These are phyloP conservation scores for Morbakka virulenta DNA, from an alignment of 30 jellyfish, hydroid and myxozoan species.

Conservation along the genomic window DNA sequence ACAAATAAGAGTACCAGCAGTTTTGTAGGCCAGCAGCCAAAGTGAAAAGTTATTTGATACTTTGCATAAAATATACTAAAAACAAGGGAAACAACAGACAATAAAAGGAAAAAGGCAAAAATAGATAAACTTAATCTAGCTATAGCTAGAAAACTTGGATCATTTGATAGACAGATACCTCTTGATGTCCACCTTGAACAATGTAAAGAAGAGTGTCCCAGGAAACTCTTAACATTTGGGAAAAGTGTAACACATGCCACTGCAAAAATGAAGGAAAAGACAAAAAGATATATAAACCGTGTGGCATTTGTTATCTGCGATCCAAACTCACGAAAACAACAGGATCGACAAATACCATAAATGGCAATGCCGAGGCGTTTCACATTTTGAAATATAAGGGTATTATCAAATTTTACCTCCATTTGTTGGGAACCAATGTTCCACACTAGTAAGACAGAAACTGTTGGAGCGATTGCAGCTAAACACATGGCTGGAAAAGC, in stretches of 20 bases:
- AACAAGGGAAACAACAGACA: constrained; percentile 19
- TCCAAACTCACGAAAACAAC: too few relatives aligned
- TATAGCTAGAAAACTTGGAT: constrained; percentile 69
- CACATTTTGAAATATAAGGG: too few relatives aligned
- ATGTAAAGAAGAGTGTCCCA: constrained; percentile 40
- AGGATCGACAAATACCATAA: too few relatives aligned
- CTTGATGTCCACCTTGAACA: constrained; percentile 38
- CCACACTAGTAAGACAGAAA: too few relatives aligned
- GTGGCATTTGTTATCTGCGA: too few relatives aligned
- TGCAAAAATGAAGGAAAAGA: too few relatives aligned
- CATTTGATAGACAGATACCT: constrained; percentile 61
- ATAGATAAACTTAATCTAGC: constrained; percentile 51
- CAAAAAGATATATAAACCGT: too few relatives aligned
- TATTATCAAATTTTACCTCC: too few relatives aligned
- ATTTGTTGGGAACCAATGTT: too few relatives aligned
- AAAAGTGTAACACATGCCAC: constrained; percentile 1
- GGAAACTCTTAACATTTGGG: constrained; percentile 24
- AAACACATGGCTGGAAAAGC: too few relatives aligned
- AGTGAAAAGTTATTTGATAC: constrained; percentile 45
- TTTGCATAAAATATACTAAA: neutral
- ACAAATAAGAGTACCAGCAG: constrained; percentile 19
- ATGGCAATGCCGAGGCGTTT: too few relatives aligned
- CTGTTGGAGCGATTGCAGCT: too few relatives aligned
- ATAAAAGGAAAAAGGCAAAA: constrained; percentile 25
- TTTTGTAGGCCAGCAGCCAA: constrained; percentile 88